Evolutionary conservation across 2,113 vertebrate genomes (phyloP).

Genomic region (Hippocampus guttulatus): DNA sequence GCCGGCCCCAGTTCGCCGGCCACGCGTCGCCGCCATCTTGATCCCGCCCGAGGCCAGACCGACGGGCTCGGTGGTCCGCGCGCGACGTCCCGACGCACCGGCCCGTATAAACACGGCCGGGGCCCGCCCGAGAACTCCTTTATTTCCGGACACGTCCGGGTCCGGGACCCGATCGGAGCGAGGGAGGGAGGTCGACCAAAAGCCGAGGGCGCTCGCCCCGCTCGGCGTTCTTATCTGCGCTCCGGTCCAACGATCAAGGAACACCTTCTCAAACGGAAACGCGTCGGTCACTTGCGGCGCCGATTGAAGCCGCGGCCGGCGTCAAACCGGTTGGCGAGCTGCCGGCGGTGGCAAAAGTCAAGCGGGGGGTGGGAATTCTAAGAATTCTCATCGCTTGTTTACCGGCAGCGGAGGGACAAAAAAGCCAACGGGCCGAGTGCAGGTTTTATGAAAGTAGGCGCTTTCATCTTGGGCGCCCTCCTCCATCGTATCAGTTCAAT

Average conservation of each 20-base stretch:
- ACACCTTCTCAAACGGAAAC: constrained; percentile 3
- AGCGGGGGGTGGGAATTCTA: constrained; percentile 58
- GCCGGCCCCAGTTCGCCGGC: constrained; percentile 24
- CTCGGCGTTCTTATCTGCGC: constrained; percentile 28
- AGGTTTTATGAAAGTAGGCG: constrained; percentile 48
- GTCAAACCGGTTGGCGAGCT: too few relatives aligned
- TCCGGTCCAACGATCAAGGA: constrained; percentile 42
- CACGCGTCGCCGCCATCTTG: constrained; percentile 60
- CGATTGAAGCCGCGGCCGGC: constrained; percentile 25
- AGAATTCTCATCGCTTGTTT: constrained; percentile 52
- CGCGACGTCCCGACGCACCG: constrained; percentile 1
- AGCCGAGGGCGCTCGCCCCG: constrained; percentile 12
- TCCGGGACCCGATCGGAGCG: constrained; percentile 64
- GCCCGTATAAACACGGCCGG: constrained; percentile 65
- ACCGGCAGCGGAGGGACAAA: constrained; percentile 24
- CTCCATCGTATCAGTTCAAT: constrained; percentile 49
- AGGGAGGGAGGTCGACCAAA: constrained; percentile 59
- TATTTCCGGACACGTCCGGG: constrained; percentile 76
- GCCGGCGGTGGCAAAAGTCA: constrained; percentile 38
- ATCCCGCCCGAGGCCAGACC: constrained; percentile 63
- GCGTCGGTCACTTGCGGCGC: constrained; percentile 6
- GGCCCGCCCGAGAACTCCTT: constrained; percentile 61
- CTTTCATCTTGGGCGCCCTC: constrained; percentile 52
- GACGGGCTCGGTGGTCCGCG: constrained; percentile 16
- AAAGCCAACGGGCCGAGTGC: constrained; percentile 38